phyloP scores from a whole-genome alignment of 2,797 vertebrate genomes.

The Phaenicophaeus curvirostris region DNA sequence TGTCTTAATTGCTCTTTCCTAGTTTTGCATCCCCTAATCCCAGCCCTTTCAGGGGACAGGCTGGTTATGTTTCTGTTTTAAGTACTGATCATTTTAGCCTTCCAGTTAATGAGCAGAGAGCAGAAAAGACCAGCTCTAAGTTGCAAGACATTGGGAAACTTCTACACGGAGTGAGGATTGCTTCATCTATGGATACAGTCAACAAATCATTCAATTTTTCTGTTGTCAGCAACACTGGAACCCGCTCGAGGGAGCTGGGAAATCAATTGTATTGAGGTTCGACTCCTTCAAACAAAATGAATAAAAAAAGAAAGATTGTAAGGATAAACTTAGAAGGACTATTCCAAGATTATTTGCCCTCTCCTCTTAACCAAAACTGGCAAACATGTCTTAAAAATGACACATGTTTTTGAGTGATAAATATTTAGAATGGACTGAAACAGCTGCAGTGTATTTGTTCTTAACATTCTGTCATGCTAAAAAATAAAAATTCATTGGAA shows the following conservation, averaged over 20 bases:
- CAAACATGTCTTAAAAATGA: neutral
- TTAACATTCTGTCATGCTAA: neutral
- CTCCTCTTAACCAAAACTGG: neutral
- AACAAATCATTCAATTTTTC: slow-evolving; percentile 15
- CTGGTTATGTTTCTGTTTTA: neutral
- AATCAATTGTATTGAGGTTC: slow-evolving; percentile 7
- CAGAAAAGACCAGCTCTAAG: neutral
- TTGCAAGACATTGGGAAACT: neutral
- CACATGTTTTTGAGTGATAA: neutral
- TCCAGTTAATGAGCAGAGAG: neutral
- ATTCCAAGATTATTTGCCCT: neutral
- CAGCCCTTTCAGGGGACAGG: neutral
- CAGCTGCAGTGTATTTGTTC: neutral
- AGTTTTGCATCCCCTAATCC: neutral
- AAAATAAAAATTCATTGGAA: neutral
- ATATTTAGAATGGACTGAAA: neutral
- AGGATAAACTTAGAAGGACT: neutral
- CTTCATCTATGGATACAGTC: neutral
- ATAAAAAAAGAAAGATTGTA: neutral
- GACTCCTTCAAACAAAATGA: neutral
- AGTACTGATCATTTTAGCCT: neutral
- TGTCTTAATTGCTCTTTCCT: neutral
- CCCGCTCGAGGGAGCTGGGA: neutral
- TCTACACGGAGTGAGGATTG: neutral
- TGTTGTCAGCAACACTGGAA: slow-evolving; percentile 7